Evolutionary conservation across 2,797 vertebrate species (phyloP).

Genomic region (Thunnus albacares): DNA sequence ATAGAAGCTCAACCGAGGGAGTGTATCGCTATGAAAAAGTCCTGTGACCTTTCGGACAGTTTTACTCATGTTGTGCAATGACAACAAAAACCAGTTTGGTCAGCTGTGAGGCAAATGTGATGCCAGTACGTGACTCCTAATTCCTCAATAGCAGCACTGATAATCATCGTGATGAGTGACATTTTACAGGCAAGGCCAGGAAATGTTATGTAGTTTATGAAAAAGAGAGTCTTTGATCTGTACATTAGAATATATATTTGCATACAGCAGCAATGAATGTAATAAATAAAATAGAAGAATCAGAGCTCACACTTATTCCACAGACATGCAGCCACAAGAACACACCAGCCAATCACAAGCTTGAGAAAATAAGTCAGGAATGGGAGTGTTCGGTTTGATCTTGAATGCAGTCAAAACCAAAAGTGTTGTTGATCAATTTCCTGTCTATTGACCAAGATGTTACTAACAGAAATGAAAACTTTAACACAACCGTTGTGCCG

Average conservation of each 20-base stretch:
- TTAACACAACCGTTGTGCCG: too few species aligned
- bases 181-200: rapidly evolving
- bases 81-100: constrained; percentile 45
- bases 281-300: neutral
- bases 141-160: neutral
- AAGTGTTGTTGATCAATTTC: too few species aligned
- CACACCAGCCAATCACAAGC: neutral
- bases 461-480: too few species aligned
- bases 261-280: neutral
- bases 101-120: constrained; percentile 8
- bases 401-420: neutral
- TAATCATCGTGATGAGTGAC: too few species aligned
- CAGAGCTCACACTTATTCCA: neutral
- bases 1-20: too few species aligned
- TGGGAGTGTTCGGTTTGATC: too few species aligned
- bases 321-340: neutral
- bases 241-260: neutral
- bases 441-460: too few species aligned
- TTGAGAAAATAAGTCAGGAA: too few species aligned
- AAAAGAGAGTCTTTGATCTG: neutral
- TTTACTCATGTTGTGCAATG: constrained; percentile 24
- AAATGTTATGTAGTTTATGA: neutral
- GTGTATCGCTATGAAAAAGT: constrained; percentile 12
- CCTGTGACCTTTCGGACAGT: constrained; percentile 43
- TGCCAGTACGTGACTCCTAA: too few species aligned